Percentiles rank a stretch among this genome's conserved stretches.
Conservation (phyloP, 2,797 vertebrate species). For the Sandelia bainsii region DNA sequence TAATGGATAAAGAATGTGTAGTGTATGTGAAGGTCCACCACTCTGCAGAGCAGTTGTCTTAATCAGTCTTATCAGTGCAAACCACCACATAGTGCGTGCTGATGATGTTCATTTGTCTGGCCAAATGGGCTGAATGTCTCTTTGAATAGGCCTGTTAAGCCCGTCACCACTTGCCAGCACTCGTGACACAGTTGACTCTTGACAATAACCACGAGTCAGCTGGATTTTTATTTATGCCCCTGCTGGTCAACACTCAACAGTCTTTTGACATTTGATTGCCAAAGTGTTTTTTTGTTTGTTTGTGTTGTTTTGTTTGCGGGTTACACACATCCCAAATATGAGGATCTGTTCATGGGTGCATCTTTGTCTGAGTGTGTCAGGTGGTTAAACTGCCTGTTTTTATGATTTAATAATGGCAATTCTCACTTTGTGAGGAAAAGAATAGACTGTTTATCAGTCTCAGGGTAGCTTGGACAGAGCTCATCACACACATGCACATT, state of each 20-base stretch:
- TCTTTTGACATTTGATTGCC: slow-evolving; percentile 35
- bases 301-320: not conserved
- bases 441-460: slow-evolving; percentile 45
- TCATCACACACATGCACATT: slow-evolving; percentile 33
- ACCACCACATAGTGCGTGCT: slow-evolving; percentile 45
- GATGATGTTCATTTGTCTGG: slow-evolving; percentile 53
- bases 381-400: slow-evolving; percentile 49
- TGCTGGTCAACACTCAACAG: slow-evolving; percentile 26
- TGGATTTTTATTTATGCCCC: slow-evolving; percentile 30
- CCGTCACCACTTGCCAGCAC: slow-evolving; percentile 29
- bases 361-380: slow-evolving; percentile 43
- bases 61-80: slow-evolving; percentile 48
- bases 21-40: not conserved
- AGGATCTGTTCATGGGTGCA: slow-evolving; percentile 6
- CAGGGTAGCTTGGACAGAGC: slow-evolving; percentile 48
- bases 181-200: slow-evolving; percentile 38
- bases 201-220: slow-evolving; percentile 42
- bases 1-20: slow-evolving; percentile 1
- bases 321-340: not conserved
- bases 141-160: slow-evolving; percentile 40
- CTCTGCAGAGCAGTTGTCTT: slow-evolving; percentile 20
- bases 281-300: not conserved
- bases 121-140: slow-evolving; percentile 26
- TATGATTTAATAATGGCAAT: slow-evolving; percentile 63
- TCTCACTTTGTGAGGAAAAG: slow-evolving; percentile 29